Evolutionary conservation across 2,888 invertebrate genomes (phyloP).

Genomic region (Papilio gigon): DNA sequence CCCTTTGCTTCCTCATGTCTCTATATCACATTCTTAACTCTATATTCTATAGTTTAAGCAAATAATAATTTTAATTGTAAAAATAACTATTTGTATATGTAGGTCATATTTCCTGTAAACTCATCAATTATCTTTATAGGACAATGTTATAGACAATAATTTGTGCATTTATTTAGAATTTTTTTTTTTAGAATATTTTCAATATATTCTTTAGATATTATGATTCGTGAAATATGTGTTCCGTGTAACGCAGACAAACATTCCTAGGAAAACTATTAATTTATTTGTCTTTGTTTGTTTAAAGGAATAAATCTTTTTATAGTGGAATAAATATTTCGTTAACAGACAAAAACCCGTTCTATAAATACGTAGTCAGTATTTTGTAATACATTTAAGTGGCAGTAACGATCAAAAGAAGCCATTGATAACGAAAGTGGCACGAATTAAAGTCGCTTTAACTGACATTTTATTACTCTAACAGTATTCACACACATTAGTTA

Average conservation of each 20-base stretch:
- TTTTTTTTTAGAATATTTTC: background rate
- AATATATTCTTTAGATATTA: no score
- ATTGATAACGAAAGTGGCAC: conserved; percentile 30
- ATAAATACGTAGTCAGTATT: conserved; percentile 13
- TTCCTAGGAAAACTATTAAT: no score
- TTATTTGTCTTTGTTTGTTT: background rate
- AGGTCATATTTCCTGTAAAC: conserved; percentile 18
- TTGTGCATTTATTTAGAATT: background rate
- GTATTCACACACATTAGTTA: conserved; percentile 3
- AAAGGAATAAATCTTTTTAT: background rate
- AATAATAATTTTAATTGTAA: background rate
- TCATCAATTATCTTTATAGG: conserved; percentile 4
- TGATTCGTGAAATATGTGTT: background rate
- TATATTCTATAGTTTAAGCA: background rate
- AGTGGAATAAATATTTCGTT: background rate
- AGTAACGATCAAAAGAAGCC: conserved; percentile 3
- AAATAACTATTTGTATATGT: conserved; percentile 3
- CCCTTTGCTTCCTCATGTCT: no score
- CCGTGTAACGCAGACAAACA: no score
- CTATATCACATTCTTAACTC: no score
- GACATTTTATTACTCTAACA: conserved; percentile 16
- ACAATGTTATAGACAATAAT: background rate
- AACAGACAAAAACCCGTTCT: background rate
- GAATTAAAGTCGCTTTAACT: conserved; percentile 6
- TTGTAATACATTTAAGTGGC: conserved; percentile 20